phyloP scores from a whole-genome alignment of 2,113 vertebrate species.

The Mandrillus leucophaeus region DNA sequence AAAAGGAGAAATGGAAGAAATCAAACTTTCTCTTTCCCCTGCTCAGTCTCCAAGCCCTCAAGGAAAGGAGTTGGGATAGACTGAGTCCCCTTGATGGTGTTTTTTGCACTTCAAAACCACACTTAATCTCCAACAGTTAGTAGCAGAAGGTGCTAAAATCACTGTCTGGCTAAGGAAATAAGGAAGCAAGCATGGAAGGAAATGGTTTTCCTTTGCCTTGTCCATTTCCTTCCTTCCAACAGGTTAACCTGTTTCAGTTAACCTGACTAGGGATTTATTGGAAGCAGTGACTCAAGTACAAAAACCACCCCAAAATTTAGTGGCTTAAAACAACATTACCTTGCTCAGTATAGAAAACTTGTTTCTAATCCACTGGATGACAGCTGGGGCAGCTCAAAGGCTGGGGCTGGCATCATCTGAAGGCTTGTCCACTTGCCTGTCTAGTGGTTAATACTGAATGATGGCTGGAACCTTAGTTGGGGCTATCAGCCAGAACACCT shows the following conservation, averaged over 20 bases:
- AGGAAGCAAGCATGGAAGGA: not conserved
- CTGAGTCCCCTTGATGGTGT: not conserved
- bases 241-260: not conserved
- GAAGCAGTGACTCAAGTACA: not conserved
- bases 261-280: not conserved
- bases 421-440: not conserved
- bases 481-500: not conserved
- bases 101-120: conserved; percentile 33
- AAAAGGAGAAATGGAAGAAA: conserved; percentile 5
- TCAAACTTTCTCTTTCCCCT: not conserved
- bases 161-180: conserved; percentile 2
- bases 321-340: conserved; percentile 38
- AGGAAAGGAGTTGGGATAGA: conserved; percentile 20
- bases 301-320: conserved; percentile 13
- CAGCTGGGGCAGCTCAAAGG: conserved; percentile 6
- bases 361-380: conserved; percentile 17
- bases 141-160: not conserved
- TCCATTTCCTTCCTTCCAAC: not conserved
- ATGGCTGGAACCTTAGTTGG: not conserved
- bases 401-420: conserved; percentile 31
- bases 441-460: not conserved
- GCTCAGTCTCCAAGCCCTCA: not conserved
- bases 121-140: not conserved
- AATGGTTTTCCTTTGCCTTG: conserved; percentile 12
- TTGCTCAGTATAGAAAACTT: not conserved